phyloP scores from a whole-genome alignment of 2,113 vertebrate species.

The Puntigrus tetrazona region DNA sequence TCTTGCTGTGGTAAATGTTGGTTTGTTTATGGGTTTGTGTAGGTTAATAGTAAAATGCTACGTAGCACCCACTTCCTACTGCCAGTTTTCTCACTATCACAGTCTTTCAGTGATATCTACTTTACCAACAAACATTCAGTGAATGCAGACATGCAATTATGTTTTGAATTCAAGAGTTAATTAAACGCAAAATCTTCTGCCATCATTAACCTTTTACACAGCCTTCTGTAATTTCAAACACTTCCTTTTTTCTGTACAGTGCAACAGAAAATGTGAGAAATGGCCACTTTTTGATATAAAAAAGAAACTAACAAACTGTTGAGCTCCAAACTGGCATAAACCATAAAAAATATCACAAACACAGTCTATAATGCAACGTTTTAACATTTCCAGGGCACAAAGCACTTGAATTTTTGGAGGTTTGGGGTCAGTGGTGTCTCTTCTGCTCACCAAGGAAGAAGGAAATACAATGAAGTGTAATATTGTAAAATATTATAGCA shows the following conservation, averaged over 20 bases:
- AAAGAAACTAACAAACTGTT: too few species aligned
- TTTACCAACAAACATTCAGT: background rate
- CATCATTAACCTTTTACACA: background rate
- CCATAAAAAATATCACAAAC: too few species aligned
- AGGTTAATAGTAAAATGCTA: background rate
- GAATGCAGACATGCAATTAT: background rate
- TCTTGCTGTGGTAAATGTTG: background rate
- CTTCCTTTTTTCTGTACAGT: background rate
- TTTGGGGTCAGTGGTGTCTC: background rate
- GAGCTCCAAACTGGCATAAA: too few species aligned
- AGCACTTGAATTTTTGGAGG: background rate
- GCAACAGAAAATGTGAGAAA: too few species aligned
- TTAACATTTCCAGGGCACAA: background rate
- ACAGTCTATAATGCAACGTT: too few species aligned
- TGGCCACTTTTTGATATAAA: too few species aligned
- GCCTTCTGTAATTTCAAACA: background rate
- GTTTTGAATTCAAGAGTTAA: background rate
- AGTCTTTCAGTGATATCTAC: background rate
- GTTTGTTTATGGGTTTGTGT: background rate
- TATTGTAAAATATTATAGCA: background rate
- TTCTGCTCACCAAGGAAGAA: background rate
- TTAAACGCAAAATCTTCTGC: background rate
- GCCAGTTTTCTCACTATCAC: background rate
- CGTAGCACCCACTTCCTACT: slow-evolving; percentile 1
- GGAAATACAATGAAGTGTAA: background rate